phyloP scores from a whole-genome alignment of 64 coral and sea anemone genomes.

The Acropora yongei region DNA sequence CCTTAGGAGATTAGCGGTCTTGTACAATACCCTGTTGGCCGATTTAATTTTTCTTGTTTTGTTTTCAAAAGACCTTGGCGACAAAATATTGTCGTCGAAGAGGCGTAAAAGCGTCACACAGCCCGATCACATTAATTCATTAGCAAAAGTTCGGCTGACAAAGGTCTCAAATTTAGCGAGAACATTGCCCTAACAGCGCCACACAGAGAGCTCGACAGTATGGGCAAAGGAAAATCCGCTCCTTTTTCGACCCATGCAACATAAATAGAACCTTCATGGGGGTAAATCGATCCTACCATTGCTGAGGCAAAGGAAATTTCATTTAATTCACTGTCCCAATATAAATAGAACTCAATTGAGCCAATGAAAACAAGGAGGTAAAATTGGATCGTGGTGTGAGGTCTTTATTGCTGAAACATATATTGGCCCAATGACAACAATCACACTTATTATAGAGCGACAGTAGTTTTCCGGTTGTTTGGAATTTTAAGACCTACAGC shows the following conservation, averaged over 20 bases:
- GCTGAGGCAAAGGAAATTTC: neutral
- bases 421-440: conserved; percentile 9
- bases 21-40: neutral
- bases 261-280: neutral
- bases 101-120: neutral
- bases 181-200: neutral
- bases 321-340: neutral
- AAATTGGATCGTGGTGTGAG: neutral
- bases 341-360: neutral
- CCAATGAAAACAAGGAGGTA: neutral
- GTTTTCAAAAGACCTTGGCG: neutral
- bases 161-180: neutral
- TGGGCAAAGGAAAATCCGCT: too few species aligned
- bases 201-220: neutral
- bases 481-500: conserved; percentile 7
- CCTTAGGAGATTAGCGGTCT: neutral
- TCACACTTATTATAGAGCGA: neutral
- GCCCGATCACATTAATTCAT: neutral
- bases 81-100: neutral
- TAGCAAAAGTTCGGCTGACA: neutral
- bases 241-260: too few species aligned
- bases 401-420: neutral
- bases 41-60: neutral
- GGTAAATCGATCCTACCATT: neutral
- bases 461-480: conserved; percentile 25